Evolutionary conservation across 2,888 invertebrate species (phyloP).

Genomic region (Agrotis exclamationis): DNA sequence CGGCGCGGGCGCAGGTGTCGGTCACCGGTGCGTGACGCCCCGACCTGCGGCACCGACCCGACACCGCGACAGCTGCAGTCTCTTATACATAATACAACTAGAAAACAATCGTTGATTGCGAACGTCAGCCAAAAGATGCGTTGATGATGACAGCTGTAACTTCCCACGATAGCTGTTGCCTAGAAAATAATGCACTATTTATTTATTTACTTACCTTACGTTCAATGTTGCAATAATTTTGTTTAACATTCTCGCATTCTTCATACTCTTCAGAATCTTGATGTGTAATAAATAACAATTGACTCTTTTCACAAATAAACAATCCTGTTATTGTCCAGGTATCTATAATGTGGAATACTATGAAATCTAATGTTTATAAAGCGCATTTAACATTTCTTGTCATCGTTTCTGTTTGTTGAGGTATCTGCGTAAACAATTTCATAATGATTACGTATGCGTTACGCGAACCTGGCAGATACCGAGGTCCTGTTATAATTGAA

Average conservation of each 20-base stretch:
- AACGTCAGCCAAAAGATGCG: slow-evolving; percentile 7
- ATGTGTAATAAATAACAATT: slow-evolving; percentile 6
- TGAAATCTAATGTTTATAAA: neutral
- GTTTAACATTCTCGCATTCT: slow-evolving; percentile 30
- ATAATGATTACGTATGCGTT: slow-evolving; percentile 54
- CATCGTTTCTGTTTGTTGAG: neutral
- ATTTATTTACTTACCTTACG: neutral
- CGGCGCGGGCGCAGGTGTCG: slow-evolving; percentile 39
- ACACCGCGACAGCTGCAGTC: slow-evolving; percentile 30
- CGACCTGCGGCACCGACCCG: slow-evolving; percentile 32
- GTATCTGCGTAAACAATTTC: slow-evolving; percentile 6
- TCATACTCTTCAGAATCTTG: slow-evolving; percentile 13
- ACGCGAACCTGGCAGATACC: slow-evolving; percentile 62
- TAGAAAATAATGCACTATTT: slow-evolving; percentile 21
- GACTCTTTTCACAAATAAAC: neutral
- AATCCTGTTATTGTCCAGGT: too few species aligned
- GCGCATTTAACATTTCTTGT: neutral
- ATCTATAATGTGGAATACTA: neutral
- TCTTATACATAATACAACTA: slow-evolving; percentile 5
- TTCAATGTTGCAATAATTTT: neutral
- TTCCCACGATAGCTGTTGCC: slow-evolving; percentile 30
- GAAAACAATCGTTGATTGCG: slow-evolving; percentile 22
- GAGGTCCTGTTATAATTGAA: slow-evolving; percentile 70
- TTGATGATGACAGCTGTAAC: slow-evolving; percentile 24
- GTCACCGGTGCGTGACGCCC: slow-evolving; percentile 49